Conservation (phyloP, 2,797 vertebrate genomes). For the Malurus splendens region DNA sequence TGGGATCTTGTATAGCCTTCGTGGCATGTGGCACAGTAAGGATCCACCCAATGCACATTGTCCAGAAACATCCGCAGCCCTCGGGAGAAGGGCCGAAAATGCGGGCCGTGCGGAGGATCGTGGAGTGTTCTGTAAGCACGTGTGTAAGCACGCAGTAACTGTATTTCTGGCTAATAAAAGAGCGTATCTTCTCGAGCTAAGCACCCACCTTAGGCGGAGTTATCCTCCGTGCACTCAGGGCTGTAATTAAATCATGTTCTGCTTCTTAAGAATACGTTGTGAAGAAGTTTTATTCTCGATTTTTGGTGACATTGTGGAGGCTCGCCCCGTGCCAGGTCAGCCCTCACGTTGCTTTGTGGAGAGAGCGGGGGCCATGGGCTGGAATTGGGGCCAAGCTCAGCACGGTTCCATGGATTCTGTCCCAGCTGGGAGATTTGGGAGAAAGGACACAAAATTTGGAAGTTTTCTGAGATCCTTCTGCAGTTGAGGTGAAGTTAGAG, state of each 20-base stretch:
- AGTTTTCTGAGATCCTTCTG: neutral
- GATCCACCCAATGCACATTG: accelerated
- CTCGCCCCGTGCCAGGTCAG: accelerated
- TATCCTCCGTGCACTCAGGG: accelerated
- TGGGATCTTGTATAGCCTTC: neutral
- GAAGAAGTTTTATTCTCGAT: neutral
- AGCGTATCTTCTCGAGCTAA: too few relatives aligned
- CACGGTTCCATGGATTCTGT: accelerated
- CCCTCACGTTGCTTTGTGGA: accelerated
- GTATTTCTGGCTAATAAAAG: too few relatives aligned
- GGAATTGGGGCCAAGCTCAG: accelerated
- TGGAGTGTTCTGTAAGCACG: too few relatives aligned
- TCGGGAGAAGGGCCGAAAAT: accelerated
- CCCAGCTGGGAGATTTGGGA: neutral
- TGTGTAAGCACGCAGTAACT: neutral
- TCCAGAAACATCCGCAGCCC: accelerated
- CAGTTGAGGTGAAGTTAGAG: neutral
- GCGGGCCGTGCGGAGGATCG: accelerated
- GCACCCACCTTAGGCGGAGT: too few relatives aligned
- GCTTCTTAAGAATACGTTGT: too few relatives aligned
- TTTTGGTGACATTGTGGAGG: neutral
- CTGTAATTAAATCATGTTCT: neutral
- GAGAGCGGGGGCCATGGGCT: accelerated
- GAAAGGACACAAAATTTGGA: neutral
- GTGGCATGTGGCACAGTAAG: accelerated